phyloP scores from a whole-genome alignment of 2,888 invertebrate genomes.

The Operophtera brumata region DNA sequence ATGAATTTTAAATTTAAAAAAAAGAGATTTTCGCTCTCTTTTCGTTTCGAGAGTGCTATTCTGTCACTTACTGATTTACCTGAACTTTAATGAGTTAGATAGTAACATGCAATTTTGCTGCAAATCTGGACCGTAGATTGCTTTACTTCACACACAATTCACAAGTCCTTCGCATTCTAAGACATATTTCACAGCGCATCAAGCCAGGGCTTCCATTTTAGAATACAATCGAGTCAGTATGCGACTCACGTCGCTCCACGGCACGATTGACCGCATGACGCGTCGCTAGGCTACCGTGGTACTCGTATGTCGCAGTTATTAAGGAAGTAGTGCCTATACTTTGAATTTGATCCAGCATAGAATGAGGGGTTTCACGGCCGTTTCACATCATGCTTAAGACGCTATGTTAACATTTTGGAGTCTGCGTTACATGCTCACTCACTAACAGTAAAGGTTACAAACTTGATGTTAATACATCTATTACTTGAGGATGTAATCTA shows the following conservation, averaged over 20 bases:
- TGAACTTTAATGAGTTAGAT: no score
- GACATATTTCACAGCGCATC: constrained; percentile 29
- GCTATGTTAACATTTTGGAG: no score
- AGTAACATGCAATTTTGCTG: not conserved
- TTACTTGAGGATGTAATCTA: no score
- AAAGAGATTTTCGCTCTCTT: no score
- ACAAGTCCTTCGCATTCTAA: constrained; percentile 16
- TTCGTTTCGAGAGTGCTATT: no score
- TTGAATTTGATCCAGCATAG: not conserved
- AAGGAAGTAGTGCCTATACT: constrained; percentile 33
- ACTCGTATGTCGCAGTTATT: constrained; percentile 26
- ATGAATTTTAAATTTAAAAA: no score
- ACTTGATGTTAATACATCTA: no score
- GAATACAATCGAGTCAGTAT: constrained; percentile 67
- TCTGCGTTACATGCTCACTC: no score
- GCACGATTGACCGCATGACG: constrained; percentile 53
- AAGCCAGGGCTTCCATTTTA: constrained; percentile 54
- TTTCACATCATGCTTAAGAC: no score
- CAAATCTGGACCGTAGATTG: not conserved
- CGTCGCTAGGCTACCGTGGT: constrained; percentile 45
- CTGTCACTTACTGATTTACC: no score
- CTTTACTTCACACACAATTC: not conserved
- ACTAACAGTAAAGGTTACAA: no score
- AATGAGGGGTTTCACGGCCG: no score
- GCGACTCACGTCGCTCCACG: constrained; percentile 44